Base-by-base conservation (phyloP, 2,113 vertebrate genomes). In the Baryphthengus martii region DNA sequence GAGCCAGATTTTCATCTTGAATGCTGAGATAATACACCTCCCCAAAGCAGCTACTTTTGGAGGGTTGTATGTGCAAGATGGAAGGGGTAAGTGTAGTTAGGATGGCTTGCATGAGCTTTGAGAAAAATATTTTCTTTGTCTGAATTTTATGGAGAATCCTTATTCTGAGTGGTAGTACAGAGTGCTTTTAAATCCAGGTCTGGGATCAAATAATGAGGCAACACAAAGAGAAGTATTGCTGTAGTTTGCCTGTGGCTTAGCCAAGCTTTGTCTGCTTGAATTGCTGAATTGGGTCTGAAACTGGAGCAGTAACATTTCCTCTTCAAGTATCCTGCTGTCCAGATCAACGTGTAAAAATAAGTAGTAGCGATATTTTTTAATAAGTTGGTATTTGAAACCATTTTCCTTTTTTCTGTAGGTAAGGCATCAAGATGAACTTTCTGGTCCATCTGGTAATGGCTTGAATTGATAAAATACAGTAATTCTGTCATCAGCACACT, bases 221-320 rank as follows among this genome's bases (percentile, higher is more conserved):
- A 87, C 73, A 84, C 76, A 71, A 95, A 80, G 80, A 63, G 45
- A 70, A 90, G 63, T 39, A 80, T 52, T 62, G 56, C 82, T 88
- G 85, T 73, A 77, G 56, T 86, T 84, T 78, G 72, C 72, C 76
- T 77, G 80, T 88, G 92, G 68, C 49, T 93, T 90, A 93, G 74
- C 23, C 52, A 65, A 82, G 61, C 74, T 95, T 92, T 81, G 65
- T 88, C 74, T 63, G 52, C 83, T 90, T 75, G 56, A 68, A 24
- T 52, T 90, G 49, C 52, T 40, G 93, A 88, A 88, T 37, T 75
- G 16, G 42, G 70, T 88, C 73, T 96, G 93, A 90, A 96, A 84
- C 15, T 25, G 26, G 72, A 84, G 90, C 72, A 84, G 37, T 72
- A 81, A 70, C 8, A 7, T 68, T 93, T 92, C 44, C 44, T 82